Conservation (phyloP, 2,888 invertebrate genomes). For the Panorpa germanica region DNA sequence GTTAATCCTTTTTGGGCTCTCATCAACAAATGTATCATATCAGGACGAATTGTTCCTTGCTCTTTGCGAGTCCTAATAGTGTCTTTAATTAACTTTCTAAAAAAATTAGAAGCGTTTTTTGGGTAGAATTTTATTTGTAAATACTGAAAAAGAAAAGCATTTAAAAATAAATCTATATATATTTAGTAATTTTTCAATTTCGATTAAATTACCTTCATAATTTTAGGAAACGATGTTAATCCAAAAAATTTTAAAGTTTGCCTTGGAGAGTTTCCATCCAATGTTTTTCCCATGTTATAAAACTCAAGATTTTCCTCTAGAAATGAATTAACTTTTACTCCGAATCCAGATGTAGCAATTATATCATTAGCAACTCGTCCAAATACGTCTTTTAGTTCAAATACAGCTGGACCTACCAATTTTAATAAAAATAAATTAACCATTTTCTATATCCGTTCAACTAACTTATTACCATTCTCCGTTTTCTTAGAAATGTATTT, state of each 20-base stretch:
- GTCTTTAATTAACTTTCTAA: conserved; percentile 2
- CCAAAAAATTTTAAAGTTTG: too few species aligned
- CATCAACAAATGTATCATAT: conserved; percentile 6
- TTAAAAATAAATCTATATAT: too few species aligned
- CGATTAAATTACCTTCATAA: too few species aligned
- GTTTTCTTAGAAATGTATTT: neutral
- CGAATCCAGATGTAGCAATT: conserved; percentile 6
- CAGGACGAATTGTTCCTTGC: conserved; percentile 1
- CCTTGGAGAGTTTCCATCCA: too few species aligned
- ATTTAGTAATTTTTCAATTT: too few species aligned
- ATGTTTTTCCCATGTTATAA: too few species aligned
- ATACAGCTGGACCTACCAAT: too few species aligned
- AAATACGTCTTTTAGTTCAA: conserved; percentile 5
- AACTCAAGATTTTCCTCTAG: conserved; percentile 3
- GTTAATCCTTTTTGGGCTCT: neutral
- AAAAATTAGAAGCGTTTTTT: neutral
- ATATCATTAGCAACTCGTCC: conserved; percentile 1
- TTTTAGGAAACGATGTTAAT: too few species aligned
- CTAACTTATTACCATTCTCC: too few species aligned
- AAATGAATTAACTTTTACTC: conserved; percentile 6
- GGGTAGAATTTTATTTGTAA: conserved; percentile 5
- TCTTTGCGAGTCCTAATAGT: neutral
- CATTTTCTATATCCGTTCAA: too few species aligned
- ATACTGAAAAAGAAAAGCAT: conserved; percentile 2
- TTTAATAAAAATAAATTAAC: too few species aligned